Evolutionary conservation across 2,797 vertebrate genomes (phyloP).

Genomic region (Echeneis naucrates): DNA sequence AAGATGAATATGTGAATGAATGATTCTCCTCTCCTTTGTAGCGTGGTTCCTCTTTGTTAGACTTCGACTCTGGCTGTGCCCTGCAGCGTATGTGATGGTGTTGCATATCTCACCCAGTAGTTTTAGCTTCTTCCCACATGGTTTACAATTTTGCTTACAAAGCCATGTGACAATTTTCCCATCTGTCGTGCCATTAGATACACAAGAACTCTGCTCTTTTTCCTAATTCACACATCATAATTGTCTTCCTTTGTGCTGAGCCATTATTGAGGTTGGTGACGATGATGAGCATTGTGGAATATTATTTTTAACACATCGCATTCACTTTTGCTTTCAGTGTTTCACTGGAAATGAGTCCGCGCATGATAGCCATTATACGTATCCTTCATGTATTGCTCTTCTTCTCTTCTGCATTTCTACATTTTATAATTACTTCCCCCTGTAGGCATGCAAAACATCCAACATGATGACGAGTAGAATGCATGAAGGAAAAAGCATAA

Average conservation of each 20-base stretch:
- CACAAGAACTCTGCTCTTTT: background rate
- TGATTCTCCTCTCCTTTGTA: no score
- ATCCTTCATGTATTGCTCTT: background rate
- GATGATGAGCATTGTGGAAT: background rate
- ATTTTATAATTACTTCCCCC: background rate
- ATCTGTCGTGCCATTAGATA: constrained; percentile 2
- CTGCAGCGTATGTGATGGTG: constrained; percentile 1
- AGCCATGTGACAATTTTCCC: background rate
- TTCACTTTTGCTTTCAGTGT: background rate
- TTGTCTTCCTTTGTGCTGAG: background rate
- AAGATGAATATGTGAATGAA: no score
- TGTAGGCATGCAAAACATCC: no score
- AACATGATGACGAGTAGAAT: background rate
- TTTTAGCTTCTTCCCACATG: constrained; percentile 10
- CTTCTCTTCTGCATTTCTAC: background rate
- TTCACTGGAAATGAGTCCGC: background rate
- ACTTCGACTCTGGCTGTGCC: background rate
- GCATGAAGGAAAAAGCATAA: background rate
- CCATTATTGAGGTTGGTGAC: background rate
- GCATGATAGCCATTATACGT: background rate
- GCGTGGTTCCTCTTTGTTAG: constrained; percentile 4
- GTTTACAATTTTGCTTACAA: background rate
- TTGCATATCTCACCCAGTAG: background rate
- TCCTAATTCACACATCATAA: background rate
- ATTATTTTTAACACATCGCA: no score